A percentile compares a stretch with the other conserved stretches of the same genome.
phyloP scores from a whole-genome alignment of 1,140 invertebrate genomes.

The Zaprionus capensis region DNA sequence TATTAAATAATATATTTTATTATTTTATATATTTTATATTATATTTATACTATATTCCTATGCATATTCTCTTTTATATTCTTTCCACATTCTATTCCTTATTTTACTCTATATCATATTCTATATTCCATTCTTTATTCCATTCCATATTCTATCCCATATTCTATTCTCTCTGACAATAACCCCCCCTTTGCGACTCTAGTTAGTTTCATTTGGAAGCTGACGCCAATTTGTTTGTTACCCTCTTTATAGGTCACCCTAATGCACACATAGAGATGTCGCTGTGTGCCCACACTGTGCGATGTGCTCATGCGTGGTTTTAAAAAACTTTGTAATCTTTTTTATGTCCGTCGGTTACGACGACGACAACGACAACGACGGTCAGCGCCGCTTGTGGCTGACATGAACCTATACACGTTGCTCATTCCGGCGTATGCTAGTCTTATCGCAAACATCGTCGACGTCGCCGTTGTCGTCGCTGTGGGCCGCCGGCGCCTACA shows the following conservation, averaged over 20 bases:
- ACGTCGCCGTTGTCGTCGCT: slow-evolving; percentile 3
- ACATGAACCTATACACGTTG: neutral
- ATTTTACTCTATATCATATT: too few relatives aligned
- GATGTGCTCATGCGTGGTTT: slow-evolving; percentile 10
- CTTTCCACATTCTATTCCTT: too few relatives aligned
- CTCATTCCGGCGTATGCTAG: neutral
- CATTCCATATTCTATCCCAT: too few relatives aligned
- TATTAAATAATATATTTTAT: too few relatives aligned
- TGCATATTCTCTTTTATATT: too few relatives aligned
- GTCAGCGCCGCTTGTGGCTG: slow-evolving; percentile 1
- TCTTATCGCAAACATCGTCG: slow-evolving; percentile 10
- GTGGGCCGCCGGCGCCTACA: slow-evolving; percentile 14
- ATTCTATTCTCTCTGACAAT: too few relatives aligned
- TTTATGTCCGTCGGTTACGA: slow-evolving; percentile 1
- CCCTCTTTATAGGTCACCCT: neutral
- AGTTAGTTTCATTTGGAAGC: neutral
- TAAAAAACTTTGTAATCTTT: slow-evolving; percentile 4
- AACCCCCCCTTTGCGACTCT: too few relatives aligned
- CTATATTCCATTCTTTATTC: too few relatives aligned
- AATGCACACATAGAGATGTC: neutral
- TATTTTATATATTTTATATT: too few relatives aligned
- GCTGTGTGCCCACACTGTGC: neutral
- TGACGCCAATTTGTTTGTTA: neutral
- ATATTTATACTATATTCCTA: too few relatives aligned
- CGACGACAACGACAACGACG: neutral